Percentiles rank a stretch among this genome's conserved stretches.
phyloP scores from a whole-genome alignment of 2,888 invertebrate genomes.

The Leuctra nigra region DNA sequence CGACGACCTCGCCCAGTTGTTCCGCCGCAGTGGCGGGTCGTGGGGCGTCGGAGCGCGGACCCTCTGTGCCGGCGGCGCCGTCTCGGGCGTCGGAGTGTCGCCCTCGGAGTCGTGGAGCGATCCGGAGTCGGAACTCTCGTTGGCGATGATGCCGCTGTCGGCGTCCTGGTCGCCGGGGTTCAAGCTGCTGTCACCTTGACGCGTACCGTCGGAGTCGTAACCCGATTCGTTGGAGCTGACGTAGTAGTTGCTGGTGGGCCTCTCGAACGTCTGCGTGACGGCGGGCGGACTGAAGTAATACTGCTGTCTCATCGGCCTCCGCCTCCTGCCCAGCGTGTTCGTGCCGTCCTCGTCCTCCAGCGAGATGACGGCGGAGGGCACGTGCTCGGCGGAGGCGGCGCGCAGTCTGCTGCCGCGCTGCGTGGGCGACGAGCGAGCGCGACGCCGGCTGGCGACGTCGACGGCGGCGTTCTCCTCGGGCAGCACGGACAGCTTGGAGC shows the following conservation, averaged over 20 bases:
- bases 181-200: constrained; percentile 34
- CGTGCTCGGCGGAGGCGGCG: constrained; percentile 55
- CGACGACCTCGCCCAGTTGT: constrained; percentile 18
- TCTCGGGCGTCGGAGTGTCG: constrained; percentile 37
- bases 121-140: constrained; percentile 34
- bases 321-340: constrained; percentile 38
- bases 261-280: constrained; percentile 22
- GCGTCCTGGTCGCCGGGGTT: constrained; percentile 40
- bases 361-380: constrained; percentile 35
- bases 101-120: constrained; percentile 39
- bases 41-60: constrained; percentile 2
- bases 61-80: constrained; percentile 19
- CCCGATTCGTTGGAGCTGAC: constrained; percentile 79
- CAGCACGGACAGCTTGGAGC: constrained; percentile 67
- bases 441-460: constrained; percentile 44
- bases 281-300: constrained; percentile 7
- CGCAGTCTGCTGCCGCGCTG: constrained; percentile 39
- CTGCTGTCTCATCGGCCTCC: constrained; percentile 17
- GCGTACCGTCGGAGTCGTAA: constrained; percentile 68
- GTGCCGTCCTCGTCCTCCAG: constrained; percentile 35
- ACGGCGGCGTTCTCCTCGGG: constrained; percentile 58
- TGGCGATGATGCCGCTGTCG: constrained; percentile 33
- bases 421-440: constrained; percentile 40
- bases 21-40: constrained; percentile 2
- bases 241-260: constrained; percentile 43